Percentiles rank a stretch among this genome's conserved stretches.
Conservation (phyloP, 2,888 invertebrate genomes). For the Lithophane semibrunnea region DNA sequence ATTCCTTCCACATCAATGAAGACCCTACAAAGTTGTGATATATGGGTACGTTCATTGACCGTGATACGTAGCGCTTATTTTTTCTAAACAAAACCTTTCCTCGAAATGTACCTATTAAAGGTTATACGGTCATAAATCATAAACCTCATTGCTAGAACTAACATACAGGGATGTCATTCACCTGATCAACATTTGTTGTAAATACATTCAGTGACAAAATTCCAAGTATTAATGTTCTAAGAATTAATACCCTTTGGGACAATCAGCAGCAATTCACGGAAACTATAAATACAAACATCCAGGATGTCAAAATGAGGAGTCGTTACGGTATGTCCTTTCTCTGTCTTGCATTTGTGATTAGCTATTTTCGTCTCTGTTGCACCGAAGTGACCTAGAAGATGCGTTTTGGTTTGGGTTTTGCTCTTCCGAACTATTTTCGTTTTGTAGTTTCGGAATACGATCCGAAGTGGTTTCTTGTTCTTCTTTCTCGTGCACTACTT, state of each 20-base stretch:
- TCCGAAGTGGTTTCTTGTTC: conserved; percentile 17
- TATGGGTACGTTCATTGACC: background rate
- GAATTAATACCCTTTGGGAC: conserved; percentile 62
- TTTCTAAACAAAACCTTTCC: background rate
- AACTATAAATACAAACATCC: conserved; percentile 77
- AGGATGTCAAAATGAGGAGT: conserved; percentile 70
- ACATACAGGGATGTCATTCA: background rate
- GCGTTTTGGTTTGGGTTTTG: conserved; percentile 54
- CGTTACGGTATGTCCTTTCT: conserved; percentile 38
- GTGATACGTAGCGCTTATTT: background rate
- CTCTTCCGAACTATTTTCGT: conserved; percentile 46
- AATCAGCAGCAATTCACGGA: conserved; percentile 75
- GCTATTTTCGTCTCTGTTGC: conserved; percentile 36
- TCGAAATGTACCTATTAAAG: background rate
- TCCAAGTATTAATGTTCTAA: conserved; percentile 36
- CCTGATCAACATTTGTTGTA: background rate
- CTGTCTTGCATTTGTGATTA: conserved; percentile 18
- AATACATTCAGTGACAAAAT: conserved; percentile 6
- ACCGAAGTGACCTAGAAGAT: conserved; percentile 47
- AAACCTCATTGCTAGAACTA: too few relatives aligned
- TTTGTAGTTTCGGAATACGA: conserved; percentile 33
- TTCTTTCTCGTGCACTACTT: background rate
- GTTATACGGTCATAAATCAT: background rate
- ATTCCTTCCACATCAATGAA: conserved; percentile 14
- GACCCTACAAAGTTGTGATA: background rate